Evolutionary conservation across 1,140 invertebrate species (phyloP).

Genomic region (Forficula auricularia): DNA sequence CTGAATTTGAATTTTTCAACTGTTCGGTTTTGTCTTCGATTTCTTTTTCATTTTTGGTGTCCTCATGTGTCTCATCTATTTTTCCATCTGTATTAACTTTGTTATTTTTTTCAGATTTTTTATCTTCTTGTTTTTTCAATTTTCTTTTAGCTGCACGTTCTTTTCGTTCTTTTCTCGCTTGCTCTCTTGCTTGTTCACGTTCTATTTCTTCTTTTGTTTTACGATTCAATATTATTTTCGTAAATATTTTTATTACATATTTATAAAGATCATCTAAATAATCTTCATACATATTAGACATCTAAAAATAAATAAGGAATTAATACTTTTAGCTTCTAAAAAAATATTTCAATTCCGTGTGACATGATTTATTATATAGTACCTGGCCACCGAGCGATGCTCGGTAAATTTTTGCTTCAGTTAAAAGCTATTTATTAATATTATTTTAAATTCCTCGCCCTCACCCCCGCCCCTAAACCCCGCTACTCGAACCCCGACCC

Average conservation of each 20-base stretch:
- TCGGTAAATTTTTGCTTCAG: too few relatives aligned
- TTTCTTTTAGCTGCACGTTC: conserved; percentile 15
- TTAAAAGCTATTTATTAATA: too few relatives aligned
- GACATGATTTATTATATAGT: too few relatives aligned
- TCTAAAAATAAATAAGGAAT: conserved; percentile 25
- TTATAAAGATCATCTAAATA: conserved; percentile 43
- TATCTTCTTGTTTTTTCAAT: conserved; percentile 10
- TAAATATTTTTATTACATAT: conserved; percentile 14
- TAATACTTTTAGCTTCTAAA: conserved; percentile 7
- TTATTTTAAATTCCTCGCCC: too few relatives aligned
- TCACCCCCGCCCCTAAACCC: too few relatives aligned
- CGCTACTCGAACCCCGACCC: too few relatives aligned
- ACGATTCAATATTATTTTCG: neutral
- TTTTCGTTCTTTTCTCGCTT: conserved; percentile 1
- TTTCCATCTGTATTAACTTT: conserved; percentile 10
- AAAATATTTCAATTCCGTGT: too few relatives aligned
- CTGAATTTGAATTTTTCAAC: conserved; percentile 14
- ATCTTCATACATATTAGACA: conserved; percentile 55
- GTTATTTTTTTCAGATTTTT: neutral
- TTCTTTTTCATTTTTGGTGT: conserved; percentile 5
- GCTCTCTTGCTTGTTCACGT: too few relatives aligned
- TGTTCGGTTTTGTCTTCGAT: conserved; percentile 14
- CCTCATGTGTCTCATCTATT: conserved; percentile 14
- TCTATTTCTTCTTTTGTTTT: too few relatives aligned
- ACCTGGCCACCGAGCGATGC: too few relatives aligned